Conservation (phyloP, 2,888 invertebrate genomes). For the Hydrotaea cyrtoneurina region DNA sequence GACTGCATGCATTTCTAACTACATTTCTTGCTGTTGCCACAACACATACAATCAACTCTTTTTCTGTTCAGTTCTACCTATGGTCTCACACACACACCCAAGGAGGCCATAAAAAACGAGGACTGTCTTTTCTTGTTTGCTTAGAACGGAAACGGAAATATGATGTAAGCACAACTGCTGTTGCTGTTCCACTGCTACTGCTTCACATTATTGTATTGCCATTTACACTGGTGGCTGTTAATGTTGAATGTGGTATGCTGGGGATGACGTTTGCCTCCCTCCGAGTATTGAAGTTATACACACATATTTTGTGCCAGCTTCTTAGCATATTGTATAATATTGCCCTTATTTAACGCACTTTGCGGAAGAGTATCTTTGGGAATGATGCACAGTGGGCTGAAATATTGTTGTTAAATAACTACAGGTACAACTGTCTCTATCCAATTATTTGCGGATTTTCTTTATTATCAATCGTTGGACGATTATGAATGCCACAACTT, state of each 20-base stretch:
- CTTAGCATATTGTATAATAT: constrained; percentile 17
- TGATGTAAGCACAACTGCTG: constrained; percentile 46
- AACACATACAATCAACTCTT: constrained; percentile 9
- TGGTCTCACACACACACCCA: not conserved
- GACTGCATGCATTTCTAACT: not conserved
- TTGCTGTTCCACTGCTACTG: not conserved
- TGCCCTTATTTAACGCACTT: constrained; percentile 32
- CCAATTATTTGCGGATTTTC: too few species aligned
- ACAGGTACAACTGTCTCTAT: too few species aligned
- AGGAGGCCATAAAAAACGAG: constrained; percentile 37
- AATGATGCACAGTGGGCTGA: not conserved
- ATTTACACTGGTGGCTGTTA: constrained; percentile 32
- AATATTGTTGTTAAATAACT: not conserved
- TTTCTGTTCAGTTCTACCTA: constrained; percentile 18
- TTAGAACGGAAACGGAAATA: constrained; percentile 62
- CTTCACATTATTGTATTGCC: constrained; percentile 43
- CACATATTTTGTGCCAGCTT: not conserved
- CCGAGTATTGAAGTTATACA: not conserved
- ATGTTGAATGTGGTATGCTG: not conserved
- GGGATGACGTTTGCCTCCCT: too few species aligned
- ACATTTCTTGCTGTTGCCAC: too few species aligned
- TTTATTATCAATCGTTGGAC: too few species aligned
- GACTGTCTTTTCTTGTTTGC: constrained; percentile 34
- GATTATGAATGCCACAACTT: too few species aligned
- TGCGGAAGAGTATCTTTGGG: constrained; percentile 7